Percentiles rank a stretch among this genome's conserved stretches.
Evolutionary conservation across 1,140 invertebrate species (phyloP).

Genomic region (Drosophila punjabiensis): DNA sequence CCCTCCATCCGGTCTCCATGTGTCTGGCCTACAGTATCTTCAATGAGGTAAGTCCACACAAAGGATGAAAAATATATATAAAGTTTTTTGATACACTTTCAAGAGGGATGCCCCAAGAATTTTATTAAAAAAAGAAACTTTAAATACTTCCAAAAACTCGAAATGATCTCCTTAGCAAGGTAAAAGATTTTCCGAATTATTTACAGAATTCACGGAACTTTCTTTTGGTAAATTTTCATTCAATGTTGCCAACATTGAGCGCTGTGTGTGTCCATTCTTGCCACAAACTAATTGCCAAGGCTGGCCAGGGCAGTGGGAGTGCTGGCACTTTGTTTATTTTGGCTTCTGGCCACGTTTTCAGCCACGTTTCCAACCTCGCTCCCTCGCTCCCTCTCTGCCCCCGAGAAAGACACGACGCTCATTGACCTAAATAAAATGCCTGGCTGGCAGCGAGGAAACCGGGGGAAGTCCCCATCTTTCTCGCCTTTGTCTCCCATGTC

Average conservation of each 20-base stretch:
- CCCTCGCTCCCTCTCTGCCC: too few relatives aligned
- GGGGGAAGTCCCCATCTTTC: constrained; percentile 10
- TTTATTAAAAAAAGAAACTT: too few relatives aligned
- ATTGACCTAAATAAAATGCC: constrained; percentile 82
- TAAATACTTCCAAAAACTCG: too few relatives aligned
- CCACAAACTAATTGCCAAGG: constrained; percentile 52
- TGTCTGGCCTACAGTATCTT: constrained; percentile 93
- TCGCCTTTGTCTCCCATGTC: constrained; percentile 43
- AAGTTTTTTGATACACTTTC: too few relatives aligned
- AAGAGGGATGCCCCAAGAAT: too few relatives aligned
- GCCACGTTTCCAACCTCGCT: neutral
- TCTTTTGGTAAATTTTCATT: neutral
- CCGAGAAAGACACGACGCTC: constrained; percentile 47
- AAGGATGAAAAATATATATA: too few relatives aligned
- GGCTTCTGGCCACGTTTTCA: constrained; percentile 31
- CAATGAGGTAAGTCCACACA: constrained; percentile 88
- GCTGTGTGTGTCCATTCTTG: neutral
- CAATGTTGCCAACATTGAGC: neutral
- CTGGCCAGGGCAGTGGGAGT: constrained; percentile 12
- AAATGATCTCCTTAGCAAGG: too few relatives aligned
- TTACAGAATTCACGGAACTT: neutral
- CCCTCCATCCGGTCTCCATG: constrained; percentile 89
- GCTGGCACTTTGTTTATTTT: constrained; percentile 44
- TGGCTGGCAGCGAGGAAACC: constrained; percentile 11
- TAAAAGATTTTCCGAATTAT: neutral